A percentile compares a stretch with the other conserved stretches of the same genome.
These are phyloP conservation scores for Chalcis sispes DNA, from an alignment of 2,888 invertebrate genomes.

Conservation along the genomic window DNA sequence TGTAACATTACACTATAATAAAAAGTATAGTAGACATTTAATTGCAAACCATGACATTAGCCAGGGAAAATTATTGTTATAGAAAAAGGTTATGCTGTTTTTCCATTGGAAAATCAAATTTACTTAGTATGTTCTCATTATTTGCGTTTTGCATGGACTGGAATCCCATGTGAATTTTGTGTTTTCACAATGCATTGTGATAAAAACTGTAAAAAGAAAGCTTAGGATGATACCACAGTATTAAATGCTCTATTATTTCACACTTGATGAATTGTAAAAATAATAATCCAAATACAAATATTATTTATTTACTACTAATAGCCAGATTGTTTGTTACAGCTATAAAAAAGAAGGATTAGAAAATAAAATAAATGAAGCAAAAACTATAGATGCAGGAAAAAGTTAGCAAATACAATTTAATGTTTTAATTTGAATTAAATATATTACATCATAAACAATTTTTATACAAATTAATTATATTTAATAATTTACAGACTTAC, in stretches of 20 bases:
- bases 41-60: slow-evolving; percentile 82
- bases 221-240: slow-evolving; percentile 84
- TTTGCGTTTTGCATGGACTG: slow-evolving; percentile 78
- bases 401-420: slow-evolving; percentile 57
- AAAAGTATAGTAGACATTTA: slow-evolving; percentile 83
- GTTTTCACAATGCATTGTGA: slow-evolving; percentile 83
- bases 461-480: not conserved
- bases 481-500: slow-evolving; percentile 62
- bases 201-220: slow-evolving; percentile 80
- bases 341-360: slow-evolving; percentile 25
- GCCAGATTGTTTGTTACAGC: slow-evolving; percentile 5
- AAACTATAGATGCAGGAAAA: slow-evolving; percentile 8
- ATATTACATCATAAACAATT: not conserved
- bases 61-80: slow-evolving; percentile 85
- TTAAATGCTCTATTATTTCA: slow-evolving; percentile 82
- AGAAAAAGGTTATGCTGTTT: slow-evolving; percentile 85
- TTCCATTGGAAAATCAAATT: slow-evolving; percentile 78
- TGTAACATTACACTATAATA: slow-evolving; percentile 79
- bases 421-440: not conserved
- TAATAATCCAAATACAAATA: too few relatives aligned
- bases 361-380: not conserved
- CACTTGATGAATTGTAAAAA: too few relatives aligned
- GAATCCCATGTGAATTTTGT: slow-evolving; percentile 82
- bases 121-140: slow-evolving; percentile 84
- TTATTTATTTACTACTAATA: too few relatives aligned